Base-by-base conservation (phyloP, 2,888 invertebrate genomes). In the Drosophila sordidapex region DNA sequence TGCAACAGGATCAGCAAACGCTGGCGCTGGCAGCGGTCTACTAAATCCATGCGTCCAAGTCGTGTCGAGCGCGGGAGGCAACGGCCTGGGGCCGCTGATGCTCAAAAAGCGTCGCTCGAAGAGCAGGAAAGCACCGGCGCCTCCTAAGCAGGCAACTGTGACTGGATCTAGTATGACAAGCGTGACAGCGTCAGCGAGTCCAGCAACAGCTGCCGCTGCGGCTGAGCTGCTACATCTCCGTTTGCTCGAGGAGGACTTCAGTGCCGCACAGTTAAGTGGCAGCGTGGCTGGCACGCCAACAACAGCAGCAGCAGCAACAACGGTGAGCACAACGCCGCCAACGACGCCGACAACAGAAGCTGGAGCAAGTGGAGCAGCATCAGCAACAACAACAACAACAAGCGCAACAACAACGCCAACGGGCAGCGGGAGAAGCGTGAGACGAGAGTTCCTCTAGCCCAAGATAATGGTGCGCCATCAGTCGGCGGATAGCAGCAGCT, bases 61-160 rank as follows among this genome's bases (percentile, higher is more conserved):
- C 83, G 89, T 90, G 81, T 86, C 91, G 78, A 89, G 90, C 85
- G 76, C 90, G 58, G 92, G 93, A 80, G 93, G 93, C 84, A 93
- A 93, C 87, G 94, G 93, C 79, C 86, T 94, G 86, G 94, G 94
- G 70, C 93, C 93, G 74, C 88, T 93, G 85, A 92, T 94, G 92
- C 92, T 94, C 88, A 92, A 93, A 73, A 95, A 95, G 90, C 94
- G 95, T 79, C 94, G 95, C 77, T 95, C 95, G 87, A 95, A 95
- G 93, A 95, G 95, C 89, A 93, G 95, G 82, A 94, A 95, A 92
- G 92, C 93, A 92, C 94, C 94, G 90, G 94, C 94, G 81, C 94
- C 93, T 81, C 95, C 93, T 80, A 93, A 93, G 90, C 94, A 90
- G 90, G 80, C 91, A 83, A 36, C 73, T 52, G 59, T 46, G 33